Evolutionary conservation across 2,113 vertebrate genomes (phyloP), one percentile per base, ranked within the genome.

Genomic region (Notothenia rossii): DNA sequence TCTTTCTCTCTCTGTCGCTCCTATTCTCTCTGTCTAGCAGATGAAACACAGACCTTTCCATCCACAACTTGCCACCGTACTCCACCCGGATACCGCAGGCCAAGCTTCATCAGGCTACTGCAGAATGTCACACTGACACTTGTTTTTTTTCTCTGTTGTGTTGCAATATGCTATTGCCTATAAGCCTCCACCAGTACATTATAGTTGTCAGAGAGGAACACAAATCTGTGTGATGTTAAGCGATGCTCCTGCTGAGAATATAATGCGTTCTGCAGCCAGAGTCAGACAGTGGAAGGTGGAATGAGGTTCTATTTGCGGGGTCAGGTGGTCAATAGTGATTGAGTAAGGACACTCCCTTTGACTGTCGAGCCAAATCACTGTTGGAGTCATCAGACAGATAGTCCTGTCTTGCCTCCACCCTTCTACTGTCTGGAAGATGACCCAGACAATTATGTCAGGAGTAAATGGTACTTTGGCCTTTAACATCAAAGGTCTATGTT

Each of bases 11-110:
- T 11, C 49, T 60, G 68, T 51, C 48, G 2, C 75, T 72, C 75
- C 40, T 62, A 75, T 75, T 89, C 79, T 74, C 71, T 86, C 79
- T 86, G 71, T 85, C 77, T 59, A 65, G 51, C 62, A 94, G 92
- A 94, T 91, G 86, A 91, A 94, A 92, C 76, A 12, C 93, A 95
- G 93, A 79, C 77, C 82, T 83, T 81, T 87, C 85, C 55, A 77
- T 91, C 78, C 85, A 86, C 85, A 82, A 86, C 81, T 86, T 82
- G 79, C 72, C 84, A 87, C 86, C 17, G 29, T 33, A 73, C 77
- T 90, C 88, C 86, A 87, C 86, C 88, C 82, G 67, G 87, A 91
- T 89, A 88, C 88, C 79, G 69, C 69, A 73, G 89, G 87, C 85
- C 86, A 87, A 70, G 79, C 68, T 80, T 91, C 82, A 77, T 90